Evolutionary conservation across 2,797 vertebrate genomes (phyloP).

Genomic region (Geotria australis): DNA sequence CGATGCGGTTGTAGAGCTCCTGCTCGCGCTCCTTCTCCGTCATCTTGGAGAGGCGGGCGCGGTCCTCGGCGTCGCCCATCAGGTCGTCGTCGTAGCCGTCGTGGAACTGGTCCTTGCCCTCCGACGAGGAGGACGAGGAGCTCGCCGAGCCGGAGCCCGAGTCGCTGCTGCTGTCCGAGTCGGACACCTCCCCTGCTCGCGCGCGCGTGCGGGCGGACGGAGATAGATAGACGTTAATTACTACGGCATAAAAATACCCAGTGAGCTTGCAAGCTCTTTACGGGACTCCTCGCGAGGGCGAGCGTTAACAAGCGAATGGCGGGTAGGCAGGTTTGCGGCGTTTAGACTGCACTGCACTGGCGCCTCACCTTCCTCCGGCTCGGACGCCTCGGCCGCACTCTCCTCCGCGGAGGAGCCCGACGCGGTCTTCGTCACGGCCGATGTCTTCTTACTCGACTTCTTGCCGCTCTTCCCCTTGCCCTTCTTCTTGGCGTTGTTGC

Average conservation of each 20-base stretch:
- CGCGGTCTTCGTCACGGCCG: constrained; percentile 44
- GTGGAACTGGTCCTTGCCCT: constrained; percentile 78
- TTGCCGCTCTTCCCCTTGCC: constrained; percentile 56
- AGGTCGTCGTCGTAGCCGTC: constrained; percentile 87
- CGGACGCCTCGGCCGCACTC: constrained; percentile 77
- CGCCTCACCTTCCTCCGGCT: constrained; percentile 66
- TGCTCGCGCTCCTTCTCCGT: constrained; percentile 92
- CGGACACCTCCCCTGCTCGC: constrained; percentile 62
- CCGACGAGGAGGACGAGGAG: constrained; percentile 72
- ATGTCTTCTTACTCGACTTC: constrained; percentile 68
- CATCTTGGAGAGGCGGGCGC: constrained; percentile 87
- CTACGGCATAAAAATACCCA: too few relatives aligned
- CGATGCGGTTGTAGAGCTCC: constrained; percentile 85
- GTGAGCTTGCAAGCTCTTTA: too few relatives aligned
- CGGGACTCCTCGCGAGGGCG: too few relatives aligned
- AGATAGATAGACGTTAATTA: too few relatives aligned
- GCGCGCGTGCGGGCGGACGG: neutral
- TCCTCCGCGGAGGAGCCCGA: constrained; percentile 82
- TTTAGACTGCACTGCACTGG: too few relatives aligned
- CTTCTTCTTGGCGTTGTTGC: constrained; percentile 88
- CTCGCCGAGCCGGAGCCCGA: constrained; percentile 91
- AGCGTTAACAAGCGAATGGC: too few relatives aligned
- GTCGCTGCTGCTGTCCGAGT: constrained; percentile 73
- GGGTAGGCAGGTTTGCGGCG: too few relatives aligned
- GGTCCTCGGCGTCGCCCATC: constrained; percentile 89